Evolutionary conservation across 92 coral and sea anemone species (phyloP), one percentile per base, ranked within the genome.

Genomic region (Muricea muricata): DNA sequence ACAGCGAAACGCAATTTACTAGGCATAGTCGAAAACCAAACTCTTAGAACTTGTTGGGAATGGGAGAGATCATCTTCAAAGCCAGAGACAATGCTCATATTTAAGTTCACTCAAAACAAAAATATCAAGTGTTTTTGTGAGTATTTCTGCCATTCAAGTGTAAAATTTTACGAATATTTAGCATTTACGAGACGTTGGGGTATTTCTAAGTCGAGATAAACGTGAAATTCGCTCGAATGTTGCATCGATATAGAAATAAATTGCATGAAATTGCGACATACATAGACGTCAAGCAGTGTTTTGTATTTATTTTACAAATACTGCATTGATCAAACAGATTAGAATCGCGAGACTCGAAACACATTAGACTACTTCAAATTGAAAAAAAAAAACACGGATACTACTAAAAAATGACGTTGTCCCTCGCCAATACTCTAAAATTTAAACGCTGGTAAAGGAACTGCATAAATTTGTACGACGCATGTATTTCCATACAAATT

Each of bases 71-170:
- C n/a, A 4, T 4, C 42, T 5, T 54, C 61, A 54, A 54, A 50
- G 0, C 7, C 41, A 48, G 45, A 75, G 80, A 75, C 80, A 75
- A 75, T 75, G 45, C 42, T 75, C 29, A 47, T 75, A 75, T 75
- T 75, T 66, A 75, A 72, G 30, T 28, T 20, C 7, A 17, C 55
- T 6, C 31, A 32, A 1, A 13, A 75, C 45, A 31, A 13, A 21
- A 57, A 47, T 45, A 39, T 20, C 79, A 20, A 39, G 35, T 73
- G 34, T 73, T 42, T 70, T 70, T 21, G 28, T 12, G 76, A 14
- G 21, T 13, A 33, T 70, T 37, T 66, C 20, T 24, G n/a, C 23
- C 1, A 8, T 42, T 24, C 76, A 70, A 25, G 37, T 26, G 21
- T 26, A 13, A 26, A 63, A 63, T 0, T 5, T 8, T n/a, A 28